phyloP scores from a whole-genome alignment of 2,888 invertebrate genomes.

The Cephus rjabovi region DNA sequence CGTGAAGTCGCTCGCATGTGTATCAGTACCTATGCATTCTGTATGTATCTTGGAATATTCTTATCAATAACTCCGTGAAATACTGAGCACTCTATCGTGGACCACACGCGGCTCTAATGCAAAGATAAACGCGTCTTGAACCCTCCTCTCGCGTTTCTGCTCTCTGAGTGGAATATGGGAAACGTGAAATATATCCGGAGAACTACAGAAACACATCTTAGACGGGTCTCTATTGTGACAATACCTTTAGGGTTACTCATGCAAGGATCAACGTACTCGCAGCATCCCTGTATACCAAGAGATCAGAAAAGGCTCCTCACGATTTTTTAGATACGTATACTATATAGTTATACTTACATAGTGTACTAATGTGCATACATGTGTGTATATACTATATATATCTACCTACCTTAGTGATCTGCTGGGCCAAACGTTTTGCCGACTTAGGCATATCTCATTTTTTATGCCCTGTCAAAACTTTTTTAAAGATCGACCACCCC shows the following conservation, averaged over 20 bases:
- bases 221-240: background rate
- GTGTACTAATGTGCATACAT: background rate
- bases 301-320: background rate
- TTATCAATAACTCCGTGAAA: constrained; percentile 24
- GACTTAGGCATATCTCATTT: background rate
- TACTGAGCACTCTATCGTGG: constrained; percentile 20
- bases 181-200: constrained; percentile 1
- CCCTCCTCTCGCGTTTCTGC: background rate
- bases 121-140: constrained; percentile 27
- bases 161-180: constrained; percentile 2
- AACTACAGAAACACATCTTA: background rate
- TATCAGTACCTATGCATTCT: constrained; percentile 13
- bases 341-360: background rate
- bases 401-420: background rate
- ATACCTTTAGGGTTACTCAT: constrained; percentile 3
- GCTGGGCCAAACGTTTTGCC: background rate
- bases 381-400: background rate
- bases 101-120: constrained; percentile 36
- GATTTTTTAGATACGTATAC: background rate
- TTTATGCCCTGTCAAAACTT: background rate
- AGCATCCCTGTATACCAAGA: background rate
- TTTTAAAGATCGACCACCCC: background rate
- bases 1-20: constrained; percentile 2
- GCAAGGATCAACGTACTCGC: background rate
- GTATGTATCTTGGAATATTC: constrained; percentile 14